phyloP scores from a whole-genome alignment of 64 coral and sea anemone species.

The Acropora yongei region DNA sequence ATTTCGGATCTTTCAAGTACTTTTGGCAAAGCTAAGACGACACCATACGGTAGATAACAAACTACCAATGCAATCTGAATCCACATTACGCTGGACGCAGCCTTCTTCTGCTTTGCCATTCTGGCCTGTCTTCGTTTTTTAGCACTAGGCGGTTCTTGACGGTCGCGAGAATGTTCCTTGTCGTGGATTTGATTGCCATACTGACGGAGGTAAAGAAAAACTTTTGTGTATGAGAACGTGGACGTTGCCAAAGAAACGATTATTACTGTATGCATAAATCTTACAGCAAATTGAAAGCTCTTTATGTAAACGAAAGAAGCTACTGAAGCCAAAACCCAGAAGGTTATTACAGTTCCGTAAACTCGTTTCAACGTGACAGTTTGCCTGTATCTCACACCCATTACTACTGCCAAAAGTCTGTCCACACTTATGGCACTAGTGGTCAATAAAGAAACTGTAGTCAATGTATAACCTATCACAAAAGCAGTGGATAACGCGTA shows the following conservation, averaged over 20 bases:
- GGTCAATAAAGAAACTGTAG: background rate
- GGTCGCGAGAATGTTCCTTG: background rate
- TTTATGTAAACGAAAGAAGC: background rate
- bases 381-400: background rate
- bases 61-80: background rate
- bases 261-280: background rate
- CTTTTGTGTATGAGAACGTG: background rate
- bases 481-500: too few relatives aligned
- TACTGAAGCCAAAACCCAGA: background rate
- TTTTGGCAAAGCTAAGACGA: background rate
- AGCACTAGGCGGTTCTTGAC: background rate
- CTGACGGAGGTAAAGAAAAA: background rate
- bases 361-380: background rate
- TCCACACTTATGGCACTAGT: background rate
- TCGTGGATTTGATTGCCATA: background rate
- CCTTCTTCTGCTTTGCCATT: background rate
- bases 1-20: background rate
- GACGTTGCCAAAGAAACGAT: background rate
- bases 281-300: background rate
- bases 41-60: background rate
- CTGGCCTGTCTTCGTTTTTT: background rate
- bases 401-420: background rate
- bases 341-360: background rate
- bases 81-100: conserved; percentile 1
- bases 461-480: background rate